Conservation (phyloP, 1,140 invertebrate species). For the Aleiodes sp. region DNA sequence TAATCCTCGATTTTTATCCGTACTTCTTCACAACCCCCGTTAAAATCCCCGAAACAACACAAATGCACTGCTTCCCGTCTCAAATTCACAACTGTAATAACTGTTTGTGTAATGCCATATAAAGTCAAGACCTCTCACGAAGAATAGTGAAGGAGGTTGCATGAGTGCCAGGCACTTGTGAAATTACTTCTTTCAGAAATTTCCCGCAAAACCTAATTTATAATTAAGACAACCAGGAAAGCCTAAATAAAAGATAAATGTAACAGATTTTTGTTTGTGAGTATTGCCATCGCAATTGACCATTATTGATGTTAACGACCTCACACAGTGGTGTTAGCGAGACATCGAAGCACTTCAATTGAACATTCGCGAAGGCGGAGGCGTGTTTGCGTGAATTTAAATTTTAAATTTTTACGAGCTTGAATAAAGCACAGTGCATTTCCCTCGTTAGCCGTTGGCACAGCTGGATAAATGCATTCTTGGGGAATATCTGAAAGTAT, state of each 20-base stretch:
- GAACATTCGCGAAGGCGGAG: neutral
- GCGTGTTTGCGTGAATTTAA: constrained; percentile 22
- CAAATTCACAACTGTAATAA: neutral
- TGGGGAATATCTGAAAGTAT: no score
- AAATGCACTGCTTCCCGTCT: neutral
- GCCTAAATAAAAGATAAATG: neutral
- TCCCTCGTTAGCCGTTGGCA: constrained; percentile 14
- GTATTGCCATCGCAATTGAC: neutral
- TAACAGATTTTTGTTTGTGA: neutral
- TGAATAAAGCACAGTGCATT: constrained; percentile 14
- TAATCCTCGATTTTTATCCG: no score
- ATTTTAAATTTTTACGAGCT: constrained; percentile 30
- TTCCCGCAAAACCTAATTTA: neutral
- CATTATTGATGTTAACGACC: constrained; percentile 10
- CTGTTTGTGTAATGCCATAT: constrained; percentile 2
- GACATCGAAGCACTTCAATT: constrained; percentile 7
- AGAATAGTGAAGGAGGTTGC: neutral
- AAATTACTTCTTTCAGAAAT: no score
- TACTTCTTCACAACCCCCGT: no score
- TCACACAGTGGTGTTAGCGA: neutral
- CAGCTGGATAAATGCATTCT: neutral
- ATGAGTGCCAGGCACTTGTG: neutral
- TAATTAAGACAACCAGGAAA: neutral
- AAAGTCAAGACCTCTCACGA: neutral
- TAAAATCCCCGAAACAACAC: neutral